These are phyloP conservation scores for Brassicogethes aeneus DNA, from an alignment of 2,888 invertebrate species.

Conservation along the genomic window DNA sequence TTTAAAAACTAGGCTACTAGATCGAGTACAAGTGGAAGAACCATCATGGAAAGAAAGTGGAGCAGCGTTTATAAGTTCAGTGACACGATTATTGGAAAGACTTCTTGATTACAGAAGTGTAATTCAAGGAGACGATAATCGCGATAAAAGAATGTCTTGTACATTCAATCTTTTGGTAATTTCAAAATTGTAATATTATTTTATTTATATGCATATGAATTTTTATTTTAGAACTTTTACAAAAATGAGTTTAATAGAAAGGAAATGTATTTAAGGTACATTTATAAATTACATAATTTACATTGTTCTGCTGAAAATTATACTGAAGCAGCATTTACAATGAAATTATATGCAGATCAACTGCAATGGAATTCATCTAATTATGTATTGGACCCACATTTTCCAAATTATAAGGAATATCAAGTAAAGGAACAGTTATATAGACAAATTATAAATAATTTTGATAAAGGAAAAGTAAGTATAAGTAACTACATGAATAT, in stretches of 20 bases:
- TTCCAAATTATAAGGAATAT: slow-evolving; percentile 75
- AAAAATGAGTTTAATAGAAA: slow-evolving; percentile 91
- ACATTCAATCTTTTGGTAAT: slow-evolving; percentile 85
- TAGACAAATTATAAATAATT: slow-evolving; percentile 82
- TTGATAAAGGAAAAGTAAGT: slow-evolving; percentile 82
- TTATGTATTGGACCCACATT: slow-evolving; percentile 56
- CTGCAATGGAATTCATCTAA: slow-evolving; percentile 71
- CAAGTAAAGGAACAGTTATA: slow-evolving; percentile 85
- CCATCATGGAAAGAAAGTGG: slow-evolving; percentile 90
- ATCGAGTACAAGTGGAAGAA: slow-evolving; percentile 74
- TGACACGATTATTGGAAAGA: slow-evolving; percentile 78
- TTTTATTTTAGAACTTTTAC: slow-evolving; percentile 73
- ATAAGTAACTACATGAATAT: too few species aligned
- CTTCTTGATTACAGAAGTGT: slow-evolving; percentile 91
- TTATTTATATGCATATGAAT: slow-evolving; percentile 1
- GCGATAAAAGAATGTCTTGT: slow-evolving; percentile 93
- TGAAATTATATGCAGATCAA: slow-evolving; percentile 88
- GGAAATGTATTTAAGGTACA: slow-evolving; percentile 92
- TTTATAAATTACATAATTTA: slow-evolving; percentile 88
- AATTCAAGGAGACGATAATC: slow-evolving; percentile 90
- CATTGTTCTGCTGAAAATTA: slow-evolving; percentile 88
- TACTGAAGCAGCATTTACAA: slow-evolving; percentile 90
- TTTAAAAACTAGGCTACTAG: slow-evolving; percentile 72
- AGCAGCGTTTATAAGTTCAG: slow-evolving; percentile 84
- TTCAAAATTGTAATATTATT: slow-evolving; percentile 10